Evolutionary conservation across 64 coral and sea anemone species (phyloP), one percentile per base, ranked within the genome.

Genomic region (Montipora capricornis): DNA sequence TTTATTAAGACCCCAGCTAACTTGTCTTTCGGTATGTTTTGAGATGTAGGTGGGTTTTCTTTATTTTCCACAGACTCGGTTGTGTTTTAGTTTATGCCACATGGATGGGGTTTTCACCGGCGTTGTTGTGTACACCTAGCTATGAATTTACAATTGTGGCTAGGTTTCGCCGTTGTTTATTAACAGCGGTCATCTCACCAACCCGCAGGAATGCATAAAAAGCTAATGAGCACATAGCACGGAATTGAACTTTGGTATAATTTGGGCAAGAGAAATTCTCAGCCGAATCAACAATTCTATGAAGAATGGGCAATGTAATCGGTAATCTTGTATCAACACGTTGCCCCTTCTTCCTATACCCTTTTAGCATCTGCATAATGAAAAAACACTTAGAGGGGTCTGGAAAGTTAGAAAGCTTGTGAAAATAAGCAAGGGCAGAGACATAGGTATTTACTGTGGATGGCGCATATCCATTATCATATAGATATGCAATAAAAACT

Each of bases 201-300:
- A 93, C 71, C 8, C 70, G 13, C 8, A 89, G 79, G 48, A 94
- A 94, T 53, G 85, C 75, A 74, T 68, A 71, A 75, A n/a, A n/a
- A n/a, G n/a, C n/a, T n/a, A n/a, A n/a, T n/a, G n/a, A n/a, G n/a
- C 60, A 64, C 60, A 11, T 64, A 15, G 60, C 22, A 89, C 60
- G 9, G 60, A 64, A 64, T 5, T 64, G 60, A 64, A 64, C 60
- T 64, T 64, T 64, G 60, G 60, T 64, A 76, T 94, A 94, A 77
- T 64, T 49, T 26, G 90, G 84, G 57, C 60, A 20, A 44, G 45
- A 58, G 11, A 83, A 83, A 20, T 4, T 59, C 5, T 83, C 53
- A 52, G 0, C 44, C 8, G 48, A 44, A 49, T 83, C 45, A 9
- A 83, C 51, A 26, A 83, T 4, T 58, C 10, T 4, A 58, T 83